Conservation (phyloP, 1,140 invertebrate genomes). For the Macrostomum lignano region DNA sequence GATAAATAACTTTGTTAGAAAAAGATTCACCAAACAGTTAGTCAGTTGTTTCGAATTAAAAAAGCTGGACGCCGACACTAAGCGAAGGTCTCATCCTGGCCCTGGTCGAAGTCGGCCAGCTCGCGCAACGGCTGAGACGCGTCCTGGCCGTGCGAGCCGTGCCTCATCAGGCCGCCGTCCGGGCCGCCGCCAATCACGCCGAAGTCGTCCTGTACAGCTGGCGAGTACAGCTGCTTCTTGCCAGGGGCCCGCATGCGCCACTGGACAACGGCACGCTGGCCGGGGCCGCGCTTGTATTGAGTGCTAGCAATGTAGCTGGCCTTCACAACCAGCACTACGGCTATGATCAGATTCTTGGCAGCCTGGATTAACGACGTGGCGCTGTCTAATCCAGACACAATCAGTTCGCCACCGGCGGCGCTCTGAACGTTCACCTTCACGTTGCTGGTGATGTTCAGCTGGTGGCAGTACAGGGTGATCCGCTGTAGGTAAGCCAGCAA, state of each 20-base stretch:
- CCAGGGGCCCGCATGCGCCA: conserved; percentile 99
- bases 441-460: conserved; percentile 94
- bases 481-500: conserved; percentile 73
- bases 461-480: conserved; percentile 87
- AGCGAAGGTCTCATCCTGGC: too few species aligned
- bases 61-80: too few species aligned
- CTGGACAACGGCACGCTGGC: conserved; percentile 65
- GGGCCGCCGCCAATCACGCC: too few species aligned
- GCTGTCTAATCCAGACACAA: conserved; percentile 63
- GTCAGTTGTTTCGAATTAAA: too few species aligned
- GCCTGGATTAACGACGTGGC: conserved; percentile 96
- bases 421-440: conserved; percentile 98
- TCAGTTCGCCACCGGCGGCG: conserved; percentile 78
- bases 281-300: conserved; percentile 33
- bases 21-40: too few species aligned
- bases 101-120: too few species aligned
- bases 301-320: conserved; percentile 91
- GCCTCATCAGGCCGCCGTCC: too few species aligned
- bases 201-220: too few species aligned
- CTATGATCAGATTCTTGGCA: conserved; percentile 96
- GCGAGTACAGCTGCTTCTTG: conserved; percentile 84
- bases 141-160: too few species aligned
- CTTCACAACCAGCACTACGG: conserved; percentile 85
- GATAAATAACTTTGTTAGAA: too few species aligned
- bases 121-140: too few species aligned